Evolutionary conservation across 1,140 invertebrate species (phyloP), one percentile per base, ranked within the genome.

Genomic region (Tetramorium alpestre): DNA sequence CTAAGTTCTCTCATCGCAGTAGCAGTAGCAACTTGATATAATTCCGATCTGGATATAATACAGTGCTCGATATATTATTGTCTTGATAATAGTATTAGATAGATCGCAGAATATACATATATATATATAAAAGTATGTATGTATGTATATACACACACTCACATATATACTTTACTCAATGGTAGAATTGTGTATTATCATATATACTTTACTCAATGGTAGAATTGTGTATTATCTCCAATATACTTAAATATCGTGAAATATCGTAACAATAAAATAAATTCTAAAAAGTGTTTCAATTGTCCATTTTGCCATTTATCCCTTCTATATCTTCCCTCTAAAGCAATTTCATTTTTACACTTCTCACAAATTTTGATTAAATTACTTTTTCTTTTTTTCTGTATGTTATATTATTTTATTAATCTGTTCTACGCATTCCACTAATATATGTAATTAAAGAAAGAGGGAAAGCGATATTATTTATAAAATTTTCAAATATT

Each of bases 31-130:
- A 41, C 47, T 80, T 65, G 62, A 90, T 89, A 89, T 90, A 89
- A 87, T 84, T 77, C 85, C 18, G 33, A 72, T 69, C 58, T 58
- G 49, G 75, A 75, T 90, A 85, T 87, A 90, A 90, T 88, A 70
- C 88, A 47, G n/a, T 72, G 49, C 64, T 70, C 89, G 56, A 90
- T 90, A 85, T 90, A 90, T 87, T 90, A 78, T 64, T 70, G 78
- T 85, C 33, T 4, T 86, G 78, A 90, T 88, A 87, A 82, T 65
- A 80, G 69, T 56, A 77, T 82, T 89, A 89, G 88, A 86, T 89
- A 89, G 88, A 86, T 62, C 82, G 67, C 25, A 84, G 18, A 13
- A 65, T 51, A 51, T 18, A 18, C 16, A 44, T 44, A 44, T 73
- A 41, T 33, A 28, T 51, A 70, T 51, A 56, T n/a, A 28, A 28